Conservation (phyloP, 2,113 vertebrate genomes). For the Pygathrix nemaeus region DNA sequence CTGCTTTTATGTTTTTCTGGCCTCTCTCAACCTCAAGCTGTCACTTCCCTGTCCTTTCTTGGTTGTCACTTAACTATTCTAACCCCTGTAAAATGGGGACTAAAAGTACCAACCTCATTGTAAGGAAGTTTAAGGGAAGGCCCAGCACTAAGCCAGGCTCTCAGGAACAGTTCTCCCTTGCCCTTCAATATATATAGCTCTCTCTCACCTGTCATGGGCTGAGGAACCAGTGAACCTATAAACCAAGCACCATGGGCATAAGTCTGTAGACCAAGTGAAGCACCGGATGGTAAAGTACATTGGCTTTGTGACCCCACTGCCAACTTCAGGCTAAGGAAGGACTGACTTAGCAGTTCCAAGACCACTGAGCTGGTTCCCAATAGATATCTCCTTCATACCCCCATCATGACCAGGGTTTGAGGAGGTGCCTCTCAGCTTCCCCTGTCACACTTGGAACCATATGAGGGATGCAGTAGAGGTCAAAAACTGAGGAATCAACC, state of each 20-base stretch:
- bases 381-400: too few species aligned
- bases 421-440: not conserved
- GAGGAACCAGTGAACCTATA: not conserved
- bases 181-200: not conserved
- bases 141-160: too few species aligned
- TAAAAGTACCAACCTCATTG: not conserved
- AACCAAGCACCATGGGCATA: not conserved
- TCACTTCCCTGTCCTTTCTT: not conserved
- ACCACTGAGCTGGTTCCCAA: too few species aligned
- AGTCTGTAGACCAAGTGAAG: not conserved
- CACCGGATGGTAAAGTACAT: not conserved
- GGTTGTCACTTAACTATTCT: not conserved
- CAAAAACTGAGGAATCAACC: not conserved
- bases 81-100: conserved; percentile 37
- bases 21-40: conserved; percentile 1
- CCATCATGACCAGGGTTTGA: too few species aligned
- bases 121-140: not conserved
- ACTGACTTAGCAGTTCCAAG: too few species aligned
- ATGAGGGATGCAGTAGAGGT: not conserved
- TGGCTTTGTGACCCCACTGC: not conserved
- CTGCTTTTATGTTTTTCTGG: not conserved
- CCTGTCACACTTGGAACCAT: not conserved
- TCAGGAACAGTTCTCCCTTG: not conserved
- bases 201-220: not conserved
- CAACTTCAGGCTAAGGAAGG: not conserved